A percentile compares a stretch with the other conserved stretches of the same genome.
phyloP scores from a whole-genome alignment of 2,113 vertebrate genomes.

The Peromyscus leucopus region DNA sequence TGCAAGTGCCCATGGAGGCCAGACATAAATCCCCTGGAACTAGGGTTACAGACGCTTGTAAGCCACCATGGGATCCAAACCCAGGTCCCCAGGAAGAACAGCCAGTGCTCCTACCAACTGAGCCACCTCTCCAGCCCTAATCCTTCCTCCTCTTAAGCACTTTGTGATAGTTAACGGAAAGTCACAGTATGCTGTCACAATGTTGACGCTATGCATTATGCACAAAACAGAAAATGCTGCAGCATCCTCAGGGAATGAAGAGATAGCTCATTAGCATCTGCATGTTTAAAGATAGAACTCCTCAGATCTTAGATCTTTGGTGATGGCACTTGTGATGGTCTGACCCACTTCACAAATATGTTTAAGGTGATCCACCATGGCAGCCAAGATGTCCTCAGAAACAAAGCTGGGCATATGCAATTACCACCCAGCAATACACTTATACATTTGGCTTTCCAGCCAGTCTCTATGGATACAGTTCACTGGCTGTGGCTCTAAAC shows the following conservation, averaged over 20 bases:
- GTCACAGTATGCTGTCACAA: not conserved
- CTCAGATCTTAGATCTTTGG: not conserved
- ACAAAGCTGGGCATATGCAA: not conserved
- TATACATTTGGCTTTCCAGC: not conserved
- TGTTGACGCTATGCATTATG: not conserved
- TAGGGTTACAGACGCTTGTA: not conserved
- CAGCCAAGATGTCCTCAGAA: not conserved
- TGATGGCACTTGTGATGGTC: not conserved
- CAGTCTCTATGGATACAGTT: not conserved
- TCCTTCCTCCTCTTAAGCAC: not conserved
- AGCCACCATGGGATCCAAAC: not conserved
- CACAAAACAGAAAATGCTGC: not conserved
- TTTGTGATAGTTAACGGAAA: not conserved
- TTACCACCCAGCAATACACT: not conserved
- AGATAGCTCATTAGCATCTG: not conserved
- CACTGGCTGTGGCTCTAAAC: not conserved
- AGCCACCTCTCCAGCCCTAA: not conserved
- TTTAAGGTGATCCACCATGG: not conserved
- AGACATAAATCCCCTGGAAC: too few relatives aligned
- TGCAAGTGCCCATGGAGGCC: not conserved
- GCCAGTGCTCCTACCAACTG: not conserved
- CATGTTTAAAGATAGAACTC: not conserved
- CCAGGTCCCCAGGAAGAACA: not conserved
- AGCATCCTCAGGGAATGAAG: not conserved
- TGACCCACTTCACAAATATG: not conserved